Evolutionary conservation across 2,888 invertebrate species (phyloP).

Genomic region (Teinopalpus imperialis): DNA sequence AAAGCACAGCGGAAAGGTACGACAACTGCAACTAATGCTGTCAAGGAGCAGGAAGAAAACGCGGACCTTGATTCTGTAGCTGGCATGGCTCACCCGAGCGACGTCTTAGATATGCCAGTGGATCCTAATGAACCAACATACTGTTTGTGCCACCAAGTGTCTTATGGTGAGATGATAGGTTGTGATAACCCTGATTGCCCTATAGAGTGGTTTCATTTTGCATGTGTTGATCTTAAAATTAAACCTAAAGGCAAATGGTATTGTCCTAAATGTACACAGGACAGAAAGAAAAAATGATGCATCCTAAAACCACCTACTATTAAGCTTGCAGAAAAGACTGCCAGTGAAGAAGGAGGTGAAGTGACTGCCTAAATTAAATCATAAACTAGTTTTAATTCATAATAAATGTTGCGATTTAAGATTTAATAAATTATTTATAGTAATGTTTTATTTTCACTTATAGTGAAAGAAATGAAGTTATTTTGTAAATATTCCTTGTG

Average conservation of each 20-base stretch:
- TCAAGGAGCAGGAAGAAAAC: constrained; percentile 70
- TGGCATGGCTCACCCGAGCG: constrained; percentile 91
- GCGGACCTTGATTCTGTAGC: constrained; percentile 76
- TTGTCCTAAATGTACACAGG: constrained; percentile 95
- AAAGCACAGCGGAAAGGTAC: constrained; percentile 67
- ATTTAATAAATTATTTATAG: constrained; percentile 24
- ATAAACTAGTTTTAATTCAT: constrained; percentile 19
- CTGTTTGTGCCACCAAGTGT: constrained; percentile 98
- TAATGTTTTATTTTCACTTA: constrained; percentile 12
- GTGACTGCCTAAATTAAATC: constrained; percentile 35
- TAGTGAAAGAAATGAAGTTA: constrained; percentile 10
- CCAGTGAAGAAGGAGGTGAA: constrained; percentile 60
- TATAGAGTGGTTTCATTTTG: constrained; percentile 98
- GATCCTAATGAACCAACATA: constrained; percentile 99
- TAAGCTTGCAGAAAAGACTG: constrained; percentile 66
- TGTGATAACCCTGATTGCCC: constrained; percentile 95
- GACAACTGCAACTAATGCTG: constrained; percentile 54
- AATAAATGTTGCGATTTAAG: constrained; percentile 17
- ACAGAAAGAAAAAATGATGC: constrained; percentile 89
- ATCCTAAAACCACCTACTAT: constrained; percentile 49
- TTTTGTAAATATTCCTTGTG: constrained; percentile 11
- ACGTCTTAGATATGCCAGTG: constrained; percentile 94
- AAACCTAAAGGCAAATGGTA: constrained; percentile 98
- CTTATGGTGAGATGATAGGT: constrained; percentile 98
- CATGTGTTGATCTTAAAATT: constrained; percentile 93